A percentile compares a stretch with the other conserved stretches of the same genome.
Conservation (phyloP, 2,888 invertebrate species). For the Eledona agricola region DNA sequence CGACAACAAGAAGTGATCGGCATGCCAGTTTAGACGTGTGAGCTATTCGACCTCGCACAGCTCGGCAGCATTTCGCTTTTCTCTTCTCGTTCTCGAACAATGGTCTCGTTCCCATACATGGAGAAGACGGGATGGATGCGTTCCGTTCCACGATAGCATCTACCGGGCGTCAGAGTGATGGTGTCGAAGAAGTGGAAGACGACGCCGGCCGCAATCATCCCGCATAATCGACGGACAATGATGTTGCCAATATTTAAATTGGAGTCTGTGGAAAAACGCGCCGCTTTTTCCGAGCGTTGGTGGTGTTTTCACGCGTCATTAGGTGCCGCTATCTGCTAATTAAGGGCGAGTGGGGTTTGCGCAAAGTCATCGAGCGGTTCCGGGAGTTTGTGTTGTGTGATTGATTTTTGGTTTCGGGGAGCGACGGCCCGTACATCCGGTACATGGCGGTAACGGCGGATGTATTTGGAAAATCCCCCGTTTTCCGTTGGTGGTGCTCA, state of each 20-base stretch:
- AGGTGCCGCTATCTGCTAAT: constrained; percentile 22
- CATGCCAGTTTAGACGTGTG: constrained; percentile 58
- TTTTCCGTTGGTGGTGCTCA: constrained; percentile 39
- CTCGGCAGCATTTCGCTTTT: constrained; percentile 24
- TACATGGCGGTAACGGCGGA: constrained; percentile 36
- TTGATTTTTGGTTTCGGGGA: constrained; percentile 12
- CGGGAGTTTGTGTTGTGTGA: constrained; percentile 3
- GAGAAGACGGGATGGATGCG: constrained; percentile 35
- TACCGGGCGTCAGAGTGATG: constrained; percentile 26
- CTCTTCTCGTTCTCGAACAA: constrained; percentile 32
- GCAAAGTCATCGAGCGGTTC: constrained; percentile 20
- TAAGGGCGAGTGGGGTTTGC: constrained; percentile 21
- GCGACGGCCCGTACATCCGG: constrained; percentile 21
- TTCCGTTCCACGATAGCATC: constrained; percentile 32
- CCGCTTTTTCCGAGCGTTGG: constrained; percentile 12
- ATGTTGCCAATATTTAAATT: constrained; percentile 34
- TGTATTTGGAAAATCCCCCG: constrained; percentile 39
- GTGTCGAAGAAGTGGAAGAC: constrained; percentile 23
- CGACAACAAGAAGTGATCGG: constrained; percentile 63
- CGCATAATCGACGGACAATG: constrained; percentile 25
- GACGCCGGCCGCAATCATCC: constrained; percentile 29
- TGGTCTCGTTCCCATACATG: constrained; percentile 31
- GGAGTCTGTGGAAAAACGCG: constrained; percentile 26
- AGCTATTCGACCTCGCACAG: constrained; percentile 56
- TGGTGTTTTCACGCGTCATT: constrained; percentile 27